Base-by-base conservation (phyloP, 2,797 vertebrate genomes). In the Apogon hyalosoma region DNA sequence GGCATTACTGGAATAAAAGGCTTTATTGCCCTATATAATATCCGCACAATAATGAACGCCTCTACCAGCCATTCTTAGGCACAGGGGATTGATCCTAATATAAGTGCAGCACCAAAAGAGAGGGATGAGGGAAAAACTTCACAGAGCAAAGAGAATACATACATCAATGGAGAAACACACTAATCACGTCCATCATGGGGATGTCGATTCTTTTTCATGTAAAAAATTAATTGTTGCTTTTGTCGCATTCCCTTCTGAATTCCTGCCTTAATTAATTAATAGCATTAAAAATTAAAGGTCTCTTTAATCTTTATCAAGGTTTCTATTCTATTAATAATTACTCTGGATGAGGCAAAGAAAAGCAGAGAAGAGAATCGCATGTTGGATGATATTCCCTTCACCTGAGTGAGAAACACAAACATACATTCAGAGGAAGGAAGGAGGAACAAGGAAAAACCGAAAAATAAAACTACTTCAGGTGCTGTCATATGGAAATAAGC, bases 71-170 rank as follows among this genome's bases (percentile, higher is more conserved):
- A 54, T 57, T 83, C 57, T 69, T 33, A 56, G 58, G 19, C 76
- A 79, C 15, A 16, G 63, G 63, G 74, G 77, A 91, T 66, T 75
- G 55, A 70, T 66, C 16, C 12, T 55, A 69, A 71, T 58, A 21
- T 69, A 75, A 82, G 71, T 11, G 47, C 36, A 63, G 77, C 52
- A 57, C 51, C 8, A 15, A 67, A 54, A 39, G n/a, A 78, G 67
- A 61, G 62, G 51, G 13, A 69, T 24, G 43, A 11, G 28, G 57
- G 11, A 13, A 21, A 46, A 76, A 68, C 59, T 65, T 86, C 73
- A 77, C 53, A 75, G 73, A 85, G 77, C 83, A 90, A 87, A 84
- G 82, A 86, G 82, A 90, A 89, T 87, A 77, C 50, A 75, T 31
- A 89, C 63, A 89, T 91, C 86, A 91, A 80, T 84, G 70, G 64